A percentile compares a stretch with the other conserved stretches of the same genome.
Conservation (phyloP, 2,888 invertebrate species). For the Odontomyia ornata region DNA sequence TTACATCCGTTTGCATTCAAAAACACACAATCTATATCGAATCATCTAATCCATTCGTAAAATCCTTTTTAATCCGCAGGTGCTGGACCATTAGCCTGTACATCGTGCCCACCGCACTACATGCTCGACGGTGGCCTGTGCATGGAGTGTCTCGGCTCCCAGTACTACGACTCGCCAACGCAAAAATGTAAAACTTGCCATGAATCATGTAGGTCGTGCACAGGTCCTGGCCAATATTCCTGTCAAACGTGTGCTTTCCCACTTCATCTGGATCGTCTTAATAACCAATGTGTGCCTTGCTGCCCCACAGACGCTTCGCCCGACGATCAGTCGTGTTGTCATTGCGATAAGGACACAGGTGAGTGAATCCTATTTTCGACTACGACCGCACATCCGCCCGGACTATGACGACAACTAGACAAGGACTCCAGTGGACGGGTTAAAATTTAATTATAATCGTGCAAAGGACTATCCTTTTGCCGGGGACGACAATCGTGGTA, state of each 20-base stretch:
- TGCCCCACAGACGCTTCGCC: constrained; percentile 68
- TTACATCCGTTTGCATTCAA: too few relatives aligned
- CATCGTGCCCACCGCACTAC: constrained; percentile 75
- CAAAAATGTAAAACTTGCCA: constrained; percentile 76
- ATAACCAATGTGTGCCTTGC: constrained; percentile 80
- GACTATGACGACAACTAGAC: neutral
- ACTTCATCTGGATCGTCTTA: constrained; percentile 73
- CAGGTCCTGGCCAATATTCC: constrained; percentile 74
- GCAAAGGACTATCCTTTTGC: neutral
- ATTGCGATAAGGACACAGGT: constrained; percentile 76
- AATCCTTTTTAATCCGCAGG: constrained; percentile 62
- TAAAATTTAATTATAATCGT: neutral
- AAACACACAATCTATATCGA: too few relatives aligned
- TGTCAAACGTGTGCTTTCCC: constrained; percentile 75
- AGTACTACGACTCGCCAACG: constrained; percentile 75
- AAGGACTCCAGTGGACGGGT: neutral
- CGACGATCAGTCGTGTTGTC: constrained; percentile 71
- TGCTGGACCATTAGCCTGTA: constrained; percentile 78
- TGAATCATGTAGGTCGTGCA: constrained; percentile 73
- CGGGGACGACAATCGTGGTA: neutral
- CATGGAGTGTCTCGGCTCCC: constrained; percentile 78
- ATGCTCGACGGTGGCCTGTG: constrained; percentile 79
- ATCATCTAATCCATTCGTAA: neutral
- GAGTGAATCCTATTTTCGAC: constrained; percentile 52
- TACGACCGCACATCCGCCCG: neutral